These are phyloP conservation scores for Rhinopithecus roxellana DNA, from an alignment of 2,113 vertebrate species.

Conservation along the genomic window DNA sequence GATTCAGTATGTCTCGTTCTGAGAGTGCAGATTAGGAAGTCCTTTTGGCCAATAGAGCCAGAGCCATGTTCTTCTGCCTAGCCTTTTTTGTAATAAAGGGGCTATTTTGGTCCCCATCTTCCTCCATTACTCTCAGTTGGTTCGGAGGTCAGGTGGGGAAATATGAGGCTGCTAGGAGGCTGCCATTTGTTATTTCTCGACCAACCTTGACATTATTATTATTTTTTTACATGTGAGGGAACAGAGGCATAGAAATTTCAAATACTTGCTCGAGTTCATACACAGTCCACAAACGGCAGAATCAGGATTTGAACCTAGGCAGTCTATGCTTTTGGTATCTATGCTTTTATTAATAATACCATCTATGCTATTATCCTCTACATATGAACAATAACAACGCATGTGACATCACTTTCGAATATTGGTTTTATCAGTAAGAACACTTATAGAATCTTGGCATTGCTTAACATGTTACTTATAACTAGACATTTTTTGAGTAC, in stretches of 20 bases:
- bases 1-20: background rate
- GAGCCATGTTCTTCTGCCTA: background rate
- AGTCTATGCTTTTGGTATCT: background rate
- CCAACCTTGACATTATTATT: background rate
- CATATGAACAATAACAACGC: background rate
- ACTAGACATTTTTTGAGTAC: conserved; percentile 53
- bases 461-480: conserved; percentile 18
- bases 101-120: background rate
- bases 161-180: background rate
- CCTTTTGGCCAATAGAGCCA: background rate
- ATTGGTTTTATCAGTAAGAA: conserved; percentile 10
- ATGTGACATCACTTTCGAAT: background rate
- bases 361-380: background rate
- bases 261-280: background rate
- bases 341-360: background rate
- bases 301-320: background rate
- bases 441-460: background rate
- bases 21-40: background rate
- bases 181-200: background rate
- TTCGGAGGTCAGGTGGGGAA: background rate
- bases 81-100: background rate
- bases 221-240: background rate
- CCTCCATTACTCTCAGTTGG: background rate
- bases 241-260: background rate
- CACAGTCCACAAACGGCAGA: background rate